These are phyloP conservation scores for Cheirogaleus major DNA, from an alignment of 2,797 vertebrate species.

Conservation along the genomic window DNA sequence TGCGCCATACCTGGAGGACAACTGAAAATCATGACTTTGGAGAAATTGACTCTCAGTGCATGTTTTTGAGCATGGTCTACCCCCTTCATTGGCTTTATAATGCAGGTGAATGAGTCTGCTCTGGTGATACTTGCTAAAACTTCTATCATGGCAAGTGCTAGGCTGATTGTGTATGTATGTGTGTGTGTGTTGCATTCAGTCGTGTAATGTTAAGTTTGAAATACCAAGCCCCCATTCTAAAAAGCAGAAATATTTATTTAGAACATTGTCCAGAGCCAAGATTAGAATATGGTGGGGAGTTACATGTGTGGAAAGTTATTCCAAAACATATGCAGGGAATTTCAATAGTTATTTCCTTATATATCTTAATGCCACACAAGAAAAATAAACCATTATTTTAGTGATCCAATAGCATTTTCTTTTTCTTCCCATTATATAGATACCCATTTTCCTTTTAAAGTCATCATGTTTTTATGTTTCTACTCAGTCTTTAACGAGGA, in stretches of 20 bases:
- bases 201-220: conserved; percentile 7
- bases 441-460: conserved; percentile 26
- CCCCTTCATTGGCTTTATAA: neutral
- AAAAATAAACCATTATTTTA: neutral
- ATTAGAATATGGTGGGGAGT: neutral
- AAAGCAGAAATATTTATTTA: conserved; percentile 1
- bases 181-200: neutral
- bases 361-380: neutral
- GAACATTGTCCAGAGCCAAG: neutral
- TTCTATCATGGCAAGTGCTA: neutral
- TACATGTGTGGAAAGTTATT: neutral
- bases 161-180: neutral
- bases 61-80: neutral
- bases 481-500: neutral
- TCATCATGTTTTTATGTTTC: conserved; percentile 9
- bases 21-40: neutral
- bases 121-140: neutral
- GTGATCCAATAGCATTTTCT: neutral
- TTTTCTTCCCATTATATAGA: neutral
- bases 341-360: neutral
- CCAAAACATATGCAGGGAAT: neutral
- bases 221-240: neutral
- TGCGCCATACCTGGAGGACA: neutral
- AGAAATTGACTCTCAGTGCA: neutral
- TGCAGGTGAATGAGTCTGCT: neutral